Base-by-base conservation (phyloP, 2,797 vertebrate species). In the Hemitrygon akajei region DNA sequence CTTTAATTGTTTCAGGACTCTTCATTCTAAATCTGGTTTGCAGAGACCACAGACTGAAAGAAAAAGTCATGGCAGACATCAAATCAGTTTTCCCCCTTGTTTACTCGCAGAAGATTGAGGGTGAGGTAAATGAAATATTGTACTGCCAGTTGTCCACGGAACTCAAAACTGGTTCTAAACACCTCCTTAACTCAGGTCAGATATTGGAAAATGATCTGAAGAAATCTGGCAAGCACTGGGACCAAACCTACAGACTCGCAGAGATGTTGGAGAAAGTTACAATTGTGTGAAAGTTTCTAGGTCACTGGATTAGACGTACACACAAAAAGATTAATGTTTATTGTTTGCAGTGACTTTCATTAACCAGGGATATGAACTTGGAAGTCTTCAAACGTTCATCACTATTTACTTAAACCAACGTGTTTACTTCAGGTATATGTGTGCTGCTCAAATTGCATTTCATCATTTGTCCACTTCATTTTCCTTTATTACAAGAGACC, bases 21-120 rank as follows among this genome's bases (percentile, higher is more conserved):
- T 98, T 99, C 47, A 96, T 99, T 94, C 96, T 99, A 94, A 99
- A 99, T 94, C 96, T 99, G 2, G 99, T 98, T 94, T 99, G 99
- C 94, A 98, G 98, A 0, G 98, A 99, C 22, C 3, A 95, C 0
- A 94, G 0, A 86, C 95, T 99, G 94, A 98, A 97, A 96, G 96
- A 96, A 2, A 96, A 96, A 0, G 97, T 98, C 94, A 94, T 98
- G 95, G 95, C 94, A 2, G 71, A 94, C 25, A 96, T 97, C 93
- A 96, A 94, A 94, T 95, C 94, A 0, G 94, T 95, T 27, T 97
- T 97, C 91, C 96, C 97, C 0, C 94, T 96, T 56, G 96, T 99
- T 87, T 97, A 98, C 1, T 94, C 96, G 0, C 96, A 97, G 93
- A 96, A 93, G 93, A 98, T 99, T 0, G 97, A 98, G 73, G 98